Base-by-base conservation (phyloP, 2,888 invertebrate species). In the Perdita meconis region DNA sequence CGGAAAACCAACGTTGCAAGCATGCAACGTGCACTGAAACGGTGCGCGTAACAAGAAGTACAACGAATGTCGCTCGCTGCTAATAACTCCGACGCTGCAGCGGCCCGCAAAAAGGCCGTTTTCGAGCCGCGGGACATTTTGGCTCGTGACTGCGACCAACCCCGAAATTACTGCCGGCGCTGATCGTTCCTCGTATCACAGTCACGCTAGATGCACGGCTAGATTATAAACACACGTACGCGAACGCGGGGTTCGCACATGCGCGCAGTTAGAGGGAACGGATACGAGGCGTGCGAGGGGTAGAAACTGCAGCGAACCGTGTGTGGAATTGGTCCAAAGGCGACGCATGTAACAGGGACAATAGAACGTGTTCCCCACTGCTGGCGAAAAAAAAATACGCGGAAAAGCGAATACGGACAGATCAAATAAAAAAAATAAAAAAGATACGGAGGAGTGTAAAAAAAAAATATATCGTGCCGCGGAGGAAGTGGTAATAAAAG, bases 51-150 rank as follows among this genome's bases (percentile, higher is more conserved):
- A 71, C 82, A 80, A 80, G 80, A 78, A 82, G 74, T 75, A 76
- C 80, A 84, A 86, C 88, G 85, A 88, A 85, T 84, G 87, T 82
- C 81, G 72, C 74, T 69, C 79, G 81, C 61, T 76, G 79, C 86
- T 86, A 86, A 88, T 88, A 88, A 88, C 85, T 88, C 81, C 82
- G 63, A 61, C 69, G 80, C 64, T 77, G 84, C 60, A 47, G 71
- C 61, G 81, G 80, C 75, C 81, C 78, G 72, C 86, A 88, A 87
- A 88, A 87, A 87, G 82, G 83, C 84, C 82, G 84, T 74, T 84
- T 86, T 85, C 82, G 80, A 69, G 75, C 78, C 80, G 76, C 75
- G 76, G 69, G 84, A 84, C 86, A 86, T 87, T 87, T 87, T 84
- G 84, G 85, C 82, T 86, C 83, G 78, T 75, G 85, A 65, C 64